Evolutionary conservation across 2,888 invertebrate genomes (phyloP), one percentile per base, ranked within the genome.

Genomic region (Coecobrya sp.): DNA sequence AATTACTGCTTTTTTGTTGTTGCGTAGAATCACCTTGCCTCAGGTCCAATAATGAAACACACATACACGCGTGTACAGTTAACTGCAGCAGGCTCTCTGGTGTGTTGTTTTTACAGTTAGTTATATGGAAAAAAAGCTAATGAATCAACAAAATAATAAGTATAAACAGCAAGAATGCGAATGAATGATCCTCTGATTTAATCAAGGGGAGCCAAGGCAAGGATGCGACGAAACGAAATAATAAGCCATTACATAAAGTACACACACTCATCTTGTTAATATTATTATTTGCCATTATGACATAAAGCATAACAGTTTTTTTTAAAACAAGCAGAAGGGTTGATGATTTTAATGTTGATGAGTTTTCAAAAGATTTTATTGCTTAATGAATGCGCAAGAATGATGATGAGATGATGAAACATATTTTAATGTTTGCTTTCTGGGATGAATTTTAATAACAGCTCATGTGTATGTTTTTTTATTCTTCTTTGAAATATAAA

Each of bases 381-480:
- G 85, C 68, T 45, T 76, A 45, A 49, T 59, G 36, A 42, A 76
- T 30, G 55, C 52, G 22, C 49, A 79, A 52, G 25, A 79, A 79
- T 22, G 36, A 22, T 79, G 82, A 59, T 65, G 68, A 11, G 27
- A 42, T 36, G 42, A 62, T 13, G 49, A 49, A 7, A 13, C 10
- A 42, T 13, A 49, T 49, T 3, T 10, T 49, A 27, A 84, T 49
- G 49, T 7, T 49, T 13, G 13, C 11, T 49, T 86, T 55, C 13
- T 79, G 87, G 25, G 19, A 13, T 76, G 89, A 82, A 91, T 92
- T 59, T 65, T 92, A 93, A 89, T 89, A n/a, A 73, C 1, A 25
- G 13, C 0, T 16, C 25, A n/a, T 36, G 7, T 52, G 42, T 27
- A 76, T 22, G 16, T 1, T 25, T 11, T 84, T 82, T 45, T 81